Conservation (phyloP, 2,113 vertebrate genomes). For the Odocoileus virginianus region DNA sequence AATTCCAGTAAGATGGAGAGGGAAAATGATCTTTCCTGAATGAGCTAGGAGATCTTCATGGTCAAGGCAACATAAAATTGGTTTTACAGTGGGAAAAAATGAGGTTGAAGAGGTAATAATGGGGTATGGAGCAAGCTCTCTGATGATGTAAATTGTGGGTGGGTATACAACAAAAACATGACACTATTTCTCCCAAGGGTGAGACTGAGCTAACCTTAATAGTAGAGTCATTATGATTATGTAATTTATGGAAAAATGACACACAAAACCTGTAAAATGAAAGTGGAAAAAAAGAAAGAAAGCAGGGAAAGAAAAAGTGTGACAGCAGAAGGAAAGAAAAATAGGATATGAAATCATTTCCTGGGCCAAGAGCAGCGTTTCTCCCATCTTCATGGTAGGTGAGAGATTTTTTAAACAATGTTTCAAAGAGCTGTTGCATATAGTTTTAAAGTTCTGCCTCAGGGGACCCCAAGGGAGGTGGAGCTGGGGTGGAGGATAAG, state of each 20-base stretch:
- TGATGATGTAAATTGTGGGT: background rate
- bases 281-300: background rate
- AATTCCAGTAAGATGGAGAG: background rate
- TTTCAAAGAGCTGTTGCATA: conserved; percentile 25
- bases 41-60: background rate
- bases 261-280: conserved; percentile 5
- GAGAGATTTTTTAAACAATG: background rate
- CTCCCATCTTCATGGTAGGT: background rate
- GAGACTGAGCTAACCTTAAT: background rate
- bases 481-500: background rate
- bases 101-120: background rate
- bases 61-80: background rate
- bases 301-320: background rate
- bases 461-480: background rate
- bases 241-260: background rate
- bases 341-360: background rate
- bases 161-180: background rate
- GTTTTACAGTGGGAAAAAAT: background rate
- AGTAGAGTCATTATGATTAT: background rate
- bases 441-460: background rate
- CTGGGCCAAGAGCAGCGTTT: background rate
- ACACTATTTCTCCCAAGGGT: background rate
- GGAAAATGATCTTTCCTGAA: background rate
- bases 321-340: background rate
- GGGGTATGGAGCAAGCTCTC: background rate